phyloP scores from a whole-genome alignment of 2,888 invertebrate genomes.

The Arenicola marina region DNA sequence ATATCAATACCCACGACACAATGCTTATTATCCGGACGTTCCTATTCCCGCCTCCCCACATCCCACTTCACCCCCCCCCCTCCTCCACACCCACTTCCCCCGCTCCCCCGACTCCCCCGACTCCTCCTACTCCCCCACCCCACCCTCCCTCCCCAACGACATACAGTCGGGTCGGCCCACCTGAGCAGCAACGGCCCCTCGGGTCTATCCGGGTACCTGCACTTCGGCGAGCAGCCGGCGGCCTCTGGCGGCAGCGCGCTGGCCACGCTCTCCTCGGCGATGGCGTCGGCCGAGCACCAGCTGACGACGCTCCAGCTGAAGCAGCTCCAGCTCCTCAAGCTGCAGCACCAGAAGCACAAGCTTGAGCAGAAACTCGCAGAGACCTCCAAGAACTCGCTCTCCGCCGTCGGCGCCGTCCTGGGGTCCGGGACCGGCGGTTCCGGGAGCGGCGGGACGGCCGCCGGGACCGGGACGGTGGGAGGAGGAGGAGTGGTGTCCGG shows the following conservation, averaged over 20 bases:
- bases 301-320: slow-evolving; percentile 41
- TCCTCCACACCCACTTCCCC: no score
- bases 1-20: no score
- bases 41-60: no score
- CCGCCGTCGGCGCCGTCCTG: neutral
- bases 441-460: no score
- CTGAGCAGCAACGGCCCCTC: no score
- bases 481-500: neutral
- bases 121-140: no score
- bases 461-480: slow-evolving; percentile 1
- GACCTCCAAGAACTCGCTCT: slow-evolving; percentile 33
- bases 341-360: slow-evolving; percentile 41
- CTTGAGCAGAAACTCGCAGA: slow-evolving; percentile 47
- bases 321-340: slow-evolving; percentile 42
- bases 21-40: no score
- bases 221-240: slow-evolving; percentile 42
- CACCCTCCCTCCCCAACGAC: no score
- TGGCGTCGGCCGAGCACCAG: slow-evolving; percentile 45
- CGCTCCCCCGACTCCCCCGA: no score
- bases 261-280: slow-evolving; percentile 41
- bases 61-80: no score
- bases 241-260: slow-evolving; percentile 35
- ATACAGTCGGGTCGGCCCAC: no score
- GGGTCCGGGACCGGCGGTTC: no score
- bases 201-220: slow-evolving; percentile 41